Evolutionary conservation across 2,888 invertebrate species (phyloP).

Genomic region (Caenorhabditis uteleia): DNA sequence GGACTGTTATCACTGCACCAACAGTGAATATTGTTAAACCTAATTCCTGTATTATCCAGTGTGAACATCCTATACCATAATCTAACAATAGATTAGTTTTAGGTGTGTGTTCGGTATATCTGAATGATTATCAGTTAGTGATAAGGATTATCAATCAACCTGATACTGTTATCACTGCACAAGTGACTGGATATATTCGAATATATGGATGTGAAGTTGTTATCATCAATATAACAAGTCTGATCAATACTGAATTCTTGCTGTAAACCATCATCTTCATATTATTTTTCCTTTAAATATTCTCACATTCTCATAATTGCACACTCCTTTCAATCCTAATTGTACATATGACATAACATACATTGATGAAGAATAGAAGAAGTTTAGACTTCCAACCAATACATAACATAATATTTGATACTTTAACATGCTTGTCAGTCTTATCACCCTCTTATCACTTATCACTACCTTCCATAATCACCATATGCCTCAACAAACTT

Average conservation of each 20-base stretch:
- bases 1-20: conserved; percentile 28
- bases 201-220: background rate
- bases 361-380: conserved; percentile 38
- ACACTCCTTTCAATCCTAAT: conserved; percentile 11
- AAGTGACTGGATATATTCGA: background rate
- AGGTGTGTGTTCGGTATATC: background rate
- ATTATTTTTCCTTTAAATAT: background rate
- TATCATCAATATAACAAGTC: conserved; percentile 13
- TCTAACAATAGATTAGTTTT: conserved; percentile 27
- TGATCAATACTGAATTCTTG: conserved; percentile 6
- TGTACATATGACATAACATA: conserved; percentile 39
- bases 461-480: conserved; percentile 14
- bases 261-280: background rate
- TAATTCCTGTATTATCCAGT: conserved; percentile 30
- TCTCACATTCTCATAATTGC: conserved; percentile 11
- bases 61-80: conserved; percentile 17
- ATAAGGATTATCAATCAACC: background rate
- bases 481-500: conserved; percentile 33
- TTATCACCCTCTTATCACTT: too few relatives aligned
- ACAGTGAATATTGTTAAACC: conserved; percentile 35
- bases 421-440: too few relatives aligned
- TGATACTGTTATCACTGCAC: background rate
- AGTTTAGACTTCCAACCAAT: conserved; percentile 30
- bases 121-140: background rate
- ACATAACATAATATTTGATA: conserved; percentile 36